These are phyloP conservation scores for Drosophila bipectinata DNA, from an alignment of 1,140 invertebrate genomes.

Conservation along the genomic window DNA sequence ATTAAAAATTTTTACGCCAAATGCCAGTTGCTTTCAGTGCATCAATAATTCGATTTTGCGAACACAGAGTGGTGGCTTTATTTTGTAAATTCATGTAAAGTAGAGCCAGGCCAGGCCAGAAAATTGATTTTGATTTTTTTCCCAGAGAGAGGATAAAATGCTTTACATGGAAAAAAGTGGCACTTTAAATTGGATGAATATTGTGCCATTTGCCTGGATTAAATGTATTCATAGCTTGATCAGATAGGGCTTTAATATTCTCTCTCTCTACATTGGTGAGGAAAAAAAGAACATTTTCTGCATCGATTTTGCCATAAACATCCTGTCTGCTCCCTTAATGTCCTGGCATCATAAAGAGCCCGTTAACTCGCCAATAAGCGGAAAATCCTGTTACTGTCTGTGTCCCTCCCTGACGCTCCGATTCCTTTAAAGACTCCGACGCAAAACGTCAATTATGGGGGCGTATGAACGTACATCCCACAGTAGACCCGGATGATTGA, in stretches of 20 bases:
- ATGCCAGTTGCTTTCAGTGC: conserved; percentile 13
- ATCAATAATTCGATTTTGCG: conserved; percentile 29
- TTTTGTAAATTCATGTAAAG: conserved; percentile 12
- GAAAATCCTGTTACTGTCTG: conserved; percentile 44
- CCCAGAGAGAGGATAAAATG: no score
- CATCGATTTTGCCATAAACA: conserved; percentile 41
- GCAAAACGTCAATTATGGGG: conserved; percentile 70
- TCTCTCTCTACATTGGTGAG: not conserved
- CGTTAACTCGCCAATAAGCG: conserved; percentile 58
- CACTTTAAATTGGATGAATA: not conserved
- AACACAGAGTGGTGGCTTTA: conserved; percentile 8
- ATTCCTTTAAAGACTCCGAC: conserved; percentile 47
- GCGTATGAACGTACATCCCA: conserved; percentile 14
- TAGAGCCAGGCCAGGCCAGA: not conserved
- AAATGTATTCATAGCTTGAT: no score
- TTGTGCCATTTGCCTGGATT: no score
- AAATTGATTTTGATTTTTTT: conserved; percentile 8
- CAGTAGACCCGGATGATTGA: conserved; percentile 57
- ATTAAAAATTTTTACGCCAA: conserved; percentile 40
- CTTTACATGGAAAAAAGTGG: no score
- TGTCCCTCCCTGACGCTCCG: conserved; percentile 7
- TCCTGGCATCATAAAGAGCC: conserved; percentile 32
- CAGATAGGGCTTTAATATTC: not conserved
- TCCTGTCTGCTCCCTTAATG: conserved; percentile 16
- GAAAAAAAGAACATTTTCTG: not conserved